phyloP scores from a whole-genome alignment of 2,113 vertebrate species.

The Oryctolagus cuniculus region DNA sequence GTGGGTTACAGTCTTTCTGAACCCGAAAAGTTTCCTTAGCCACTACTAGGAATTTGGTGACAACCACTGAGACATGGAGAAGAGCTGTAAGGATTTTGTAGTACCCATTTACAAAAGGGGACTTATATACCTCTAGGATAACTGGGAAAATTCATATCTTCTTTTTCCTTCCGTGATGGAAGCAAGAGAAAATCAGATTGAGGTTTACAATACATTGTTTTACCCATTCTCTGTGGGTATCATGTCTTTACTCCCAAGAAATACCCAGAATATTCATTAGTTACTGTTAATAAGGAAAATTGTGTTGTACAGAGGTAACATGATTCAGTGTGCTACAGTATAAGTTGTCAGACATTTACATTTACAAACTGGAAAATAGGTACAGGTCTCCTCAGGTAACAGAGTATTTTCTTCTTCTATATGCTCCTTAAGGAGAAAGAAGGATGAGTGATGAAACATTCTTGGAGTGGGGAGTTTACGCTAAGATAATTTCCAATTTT shows the following conservation, averaged over 20 bases:
- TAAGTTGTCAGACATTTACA: background rate
- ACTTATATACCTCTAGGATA: background rate
- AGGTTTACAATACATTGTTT: background rate
- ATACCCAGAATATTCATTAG: background rate
- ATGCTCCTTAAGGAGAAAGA: background rate
- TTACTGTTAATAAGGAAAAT: background rate
- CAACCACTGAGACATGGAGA: background rate
- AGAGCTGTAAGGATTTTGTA: background rate
- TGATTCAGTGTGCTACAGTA: fast-evolving
- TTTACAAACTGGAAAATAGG: background rate
- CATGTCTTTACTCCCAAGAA: background rate
- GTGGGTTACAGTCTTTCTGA: no score
- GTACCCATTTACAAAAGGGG: background rate
- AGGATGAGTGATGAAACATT: background rate
- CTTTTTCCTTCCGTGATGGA: background rate
- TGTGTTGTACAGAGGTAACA: background rate
- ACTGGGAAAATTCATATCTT: background rate
- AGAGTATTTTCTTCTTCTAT: background rate
- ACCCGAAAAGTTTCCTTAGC: background rate
- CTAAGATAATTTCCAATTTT: background rate
- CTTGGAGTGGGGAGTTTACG: background rate
- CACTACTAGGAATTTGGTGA: background rate
- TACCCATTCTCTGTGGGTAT: background rate
- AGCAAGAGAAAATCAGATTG: background rate
- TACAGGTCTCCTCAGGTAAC: background rate